Evolutionary conservation across 2,888 invertebrate genomes (phyloP).

Genomic region (Cryptus armator): DNA sequence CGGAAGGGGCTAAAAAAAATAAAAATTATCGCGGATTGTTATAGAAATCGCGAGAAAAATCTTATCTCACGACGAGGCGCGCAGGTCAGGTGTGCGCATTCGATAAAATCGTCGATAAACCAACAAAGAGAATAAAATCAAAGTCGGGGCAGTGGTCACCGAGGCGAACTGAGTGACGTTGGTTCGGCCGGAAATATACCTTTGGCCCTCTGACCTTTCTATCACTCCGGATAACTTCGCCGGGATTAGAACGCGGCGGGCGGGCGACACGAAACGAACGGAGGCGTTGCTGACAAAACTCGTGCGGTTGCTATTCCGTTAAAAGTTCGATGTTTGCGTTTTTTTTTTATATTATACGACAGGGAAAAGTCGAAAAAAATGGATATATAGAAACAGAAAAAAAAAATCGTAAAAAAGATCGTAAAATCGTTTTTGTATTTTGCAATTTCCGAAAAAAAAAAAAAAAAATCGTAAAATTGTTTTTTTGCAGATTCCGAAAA

Average conservation of each 20-base stretch:
- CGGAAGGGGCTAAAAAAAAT: neutral
- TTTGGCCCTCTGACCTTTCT: constrained; percentile 51
- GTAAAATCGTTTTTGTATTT: too few relatives aligned
- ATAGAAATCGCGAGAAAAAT: too few relatives aligned
- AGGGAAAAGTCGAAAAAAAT: neutral
- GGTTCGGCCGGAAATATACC: constrained; percentile 49
- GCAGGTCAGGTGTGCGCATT: constrained; percentile 2
- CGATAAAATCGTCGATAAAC: neutral
- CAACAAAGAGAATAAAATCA: neutral
- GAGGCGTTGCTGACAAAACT: constrained; percentile 54
- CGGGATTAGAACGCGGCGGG: constrained; percentile 35
- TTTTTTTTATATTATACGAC: neutral
- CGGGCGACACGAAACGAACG: constrained; percentile 27
- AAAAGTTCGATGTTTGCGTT: constrained; percentile 57
- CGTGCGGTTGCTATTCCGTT: constrained; percentile 11
- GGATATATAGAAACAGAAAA: neutral
- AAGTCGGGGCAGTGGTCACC: neutral
- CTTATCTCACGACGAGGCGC: too few relatives aligned
- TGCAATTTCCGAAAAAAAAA: too few relatives aligned
- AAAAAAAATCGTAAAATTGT: too few relatives aligned
- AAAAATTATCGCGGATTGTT: too few relatives aligned
- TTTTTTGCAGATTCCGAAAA: too few relatives aligned
- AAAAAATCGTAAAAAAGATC: too few relatives aligned
- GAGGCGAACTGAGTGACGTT: constrained; percentile 15
- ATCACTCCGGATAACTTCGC: constrained; percentile 22